Percentiles rank a stretch among this genome's conserved stretches.
These are phyloP conservation scores for Urocyon cinereoargenteus DNA, from an alignment of 2,797 vertebrate species.

Conservation along the genomic window DNA sequence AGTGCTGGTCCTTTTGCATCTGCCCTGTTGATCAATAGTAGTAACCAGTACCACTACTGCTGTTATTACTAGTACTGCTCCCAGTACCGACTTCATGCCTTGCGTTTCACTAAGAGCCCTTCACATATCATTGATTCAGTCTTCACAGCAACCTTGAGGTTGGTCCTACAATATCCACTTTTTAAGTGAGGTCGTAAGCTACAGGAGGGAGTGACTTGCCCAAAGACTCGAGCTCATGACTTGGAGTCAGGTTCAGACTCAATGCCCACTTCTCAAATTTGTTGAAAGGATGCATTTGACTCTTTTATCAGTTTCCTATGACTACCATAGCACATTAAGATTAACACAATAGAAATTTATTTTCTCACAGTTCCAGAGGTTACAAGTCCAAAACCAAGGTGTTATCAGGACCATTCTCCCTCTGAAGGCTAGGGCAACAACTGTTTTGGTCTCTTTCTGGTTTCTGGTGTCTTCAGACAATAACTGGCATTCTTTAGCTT, in stretches of 20 bases:
- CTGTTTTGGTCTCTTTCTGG: background rate
- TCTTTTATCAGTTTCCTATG: background rate
- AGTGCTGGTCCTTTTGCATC: background rate
- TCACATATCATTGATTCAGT: background rate
- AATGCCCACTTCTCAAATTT: background rate
- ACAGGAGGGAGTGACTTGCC: background rate
- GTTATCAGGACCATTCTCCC: background rate
- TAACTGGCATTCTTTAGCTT: background rate
- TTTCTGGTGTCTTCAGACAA: background rate
- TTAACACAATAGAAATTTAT: background rate
- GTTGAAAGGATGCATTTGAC: background rate
- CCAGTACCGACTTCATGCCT: background rate
- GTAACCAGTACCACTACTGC: background rate
- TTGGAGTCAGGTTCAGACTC: background rate
- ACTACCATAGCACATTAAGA: background rate
- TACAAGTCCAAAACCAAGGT: background rate
- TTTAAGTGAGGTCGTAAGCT: background rate
- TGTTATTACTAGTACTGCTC: rapidly evolving
- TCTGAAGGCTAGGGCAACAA: background rate
- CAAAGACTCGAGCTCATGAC: background rate
- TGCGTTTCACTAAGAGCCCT: background rate
- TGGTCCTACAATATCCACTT: background rate
- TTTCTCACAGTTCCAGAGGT: background rate
- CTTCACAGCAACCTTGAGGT: background rate
- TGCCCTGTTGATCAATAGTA: too few relatives aligned